Evolutionary conservation across 53 echinoderm and acorn worm species (phyloP).

Genomic region (Antedon mediterranea): DNA sequence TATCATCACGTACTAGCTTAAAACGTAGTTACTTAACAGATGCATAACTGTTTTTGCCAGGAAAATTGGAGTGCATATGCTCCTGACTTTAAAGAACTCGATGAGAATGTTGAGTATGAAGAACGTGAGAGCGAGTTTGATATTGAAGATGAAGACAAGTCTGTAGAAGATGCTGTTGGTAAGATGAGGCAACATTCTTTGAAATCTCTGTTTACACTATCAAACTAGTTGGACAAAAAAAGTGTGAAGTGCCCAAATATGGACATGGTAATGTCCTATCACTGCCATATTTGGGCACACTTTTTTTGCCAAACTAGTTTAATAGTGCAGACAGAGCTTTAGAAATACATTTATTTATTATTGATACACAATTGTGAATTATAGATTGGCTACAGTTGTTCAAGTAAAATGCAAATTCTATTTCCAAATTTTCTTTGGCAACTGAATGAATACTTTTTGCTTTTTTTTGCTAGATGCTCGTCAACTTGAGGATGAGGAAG

Average conservation of each 20-base stretch:
- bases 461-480: slow-evolving; percentile 36
- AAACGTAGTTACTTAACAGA: no score
- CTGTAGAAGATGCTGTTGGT: slow-evolving; percentile 80
- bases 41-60: slow-evolving; percentile 14
- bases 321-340: no score
- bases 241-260: background rate
- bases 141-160: slow-evolving; percentile 94
- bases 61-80: slow-evolving; percentile 99
- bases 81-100: slow-evolving; percentile 94
- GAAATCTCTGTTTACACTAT: background rate
- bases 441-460: background rate
- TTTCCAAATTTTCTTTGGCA: background rate
- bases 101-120: slow-evolving; percentile 97
- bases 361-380: no score
- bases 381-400: no score
- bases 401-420: background rate
- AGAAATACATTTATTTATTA: no score
- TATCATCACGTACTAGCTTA: no score
- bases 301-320: no score
- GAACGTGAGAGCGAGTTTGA: slow-evolving; percentile 98
- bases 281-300: no score
- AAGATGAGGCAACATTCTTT: slow-evolving; percentile 4
- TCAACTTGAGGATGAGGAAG: slow-evolving; percentile 79
- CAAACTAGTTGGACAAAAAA: background rate
- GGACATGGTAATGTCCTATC: no score